Evolutionary conservation across 1,140 invertebrate genomes (phyloP).

Genomic region (Pseudoatta argentina): DNA sequence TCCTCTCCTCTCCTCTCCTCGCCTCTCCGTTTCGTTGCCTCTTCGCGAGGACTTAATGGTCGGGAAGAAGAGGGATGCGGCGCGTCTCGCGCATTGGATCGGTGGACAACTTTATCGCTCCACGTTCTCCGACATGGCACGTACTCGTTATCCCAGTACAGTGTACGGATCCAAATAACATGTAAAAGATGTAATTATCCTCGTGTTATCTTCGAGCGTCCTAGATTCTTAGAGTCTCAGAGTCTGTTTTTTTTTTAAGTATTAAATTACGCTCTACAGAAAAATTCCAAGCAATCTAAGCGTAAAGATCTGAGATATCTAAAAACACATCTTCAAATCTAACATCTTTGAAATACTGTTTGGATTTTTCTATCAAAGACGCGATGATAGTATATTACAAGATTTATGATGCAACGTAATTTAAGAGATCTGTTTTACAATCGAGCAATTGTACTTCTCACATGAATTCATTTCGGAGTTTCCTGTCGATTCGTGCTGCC

Average conservation of each 20-base stretch:
- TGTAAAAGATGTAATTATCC: conserved; percentile 1
- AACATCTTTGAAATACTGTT: neutral
- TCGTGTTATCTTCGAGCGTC: neutral
- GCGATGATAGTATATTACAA: neutral
- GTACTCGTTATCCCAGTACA: neutral
- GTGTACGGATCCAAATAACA: neutral
- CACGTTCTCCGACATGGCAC: conserved; percentile 5
- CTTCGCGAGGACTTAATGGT: neutral
- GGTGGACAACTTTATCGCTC: conserved; percentile 46
- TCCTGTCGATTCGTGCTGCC: conserved; percentile 56
- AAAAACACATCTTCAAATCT: neutral
- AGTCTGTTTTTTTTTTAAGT: neutral
- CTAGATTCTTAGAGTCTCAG: neutral
- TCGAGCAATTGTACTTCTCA: neutral
- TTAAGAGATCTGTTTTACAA: neutral
- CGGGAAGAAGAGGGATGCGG: conserved; percentile 3
- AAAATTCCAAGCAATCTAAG: neutral
- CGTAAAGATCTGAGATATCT: neutral
- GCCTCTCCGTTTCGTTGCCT: neutral
- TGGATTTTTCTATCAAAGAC: neutral
- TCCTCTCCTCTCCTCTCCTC: neutral
- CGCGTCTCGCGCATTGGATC: conserved; percentile 15
- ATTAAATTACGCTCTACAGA: neutral
- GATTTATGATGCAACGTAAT: neutral
- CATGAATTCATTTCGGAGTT: neutral